Conservation (phyloP, 2,888 invertebrate species). For the Lepidonotus clava region DNA sequence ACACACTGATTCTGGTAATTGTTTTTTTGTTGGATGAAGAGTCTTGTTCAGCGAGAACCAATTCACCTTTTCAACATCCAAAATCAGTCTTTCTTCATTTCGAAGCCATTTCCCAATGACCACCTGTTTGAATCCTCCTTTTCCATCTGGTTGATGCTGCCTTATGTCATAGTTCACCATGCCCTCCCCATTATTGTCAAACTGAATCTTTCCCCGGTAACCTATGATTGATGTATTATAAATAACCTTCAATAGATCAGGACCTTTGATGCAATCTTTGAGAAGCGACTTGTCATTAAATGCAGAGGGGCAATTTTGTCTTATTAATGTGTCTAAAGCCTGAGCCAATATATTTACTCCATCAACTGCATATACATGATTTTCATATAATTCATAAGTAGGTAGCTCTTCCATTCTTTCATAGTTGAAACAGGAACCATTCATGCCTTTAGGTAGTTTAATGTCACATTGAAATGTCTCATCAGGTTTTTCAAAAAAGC, state of each 20-base stretch:
- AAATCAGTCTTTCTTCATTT: background rate
- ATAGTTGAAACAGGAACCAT: background rate
- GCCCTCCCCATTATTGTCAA: conserved; percentile 69
- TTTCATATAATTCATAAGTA: background rate
- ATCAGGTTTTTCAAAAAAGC: too few relatives aligned
- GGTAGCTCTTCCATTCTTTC: background rate
- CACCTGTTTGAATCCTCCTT: background rate
- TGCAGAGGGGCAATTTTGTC: conserved; percentile 64
- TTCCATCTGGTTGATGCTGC: conserved; percentile 62
- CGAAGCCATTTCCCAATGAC: background rate
- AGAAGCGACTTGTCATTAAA: conserved; percentile 55
- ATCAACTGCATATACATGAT: conserved; percentile 63
- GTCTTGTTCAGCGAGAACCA: background rate
- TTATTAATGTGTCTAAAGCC: conserved; percentile 66
- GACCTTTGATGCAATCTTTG: conserved; percentile 64
- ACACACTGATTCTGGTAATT: conserved; percentile 57
- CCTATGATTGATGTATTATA: conserved; percentile 66
- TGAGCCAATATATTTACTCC: conserved; percentile 68
- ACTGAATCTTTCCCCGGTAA: conserved; percentile 65
- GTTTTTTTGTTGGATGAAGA: background rate
- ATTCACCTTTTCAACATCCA: conserved; percentile 11
- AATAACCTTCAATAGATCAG: conserved; percentile 64
- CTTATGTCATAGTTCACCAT: conserved; percentile 67
- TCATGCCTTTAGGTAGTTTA: background rate
- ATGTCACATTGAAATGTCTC: conserved; percentile 13